phyloP scores from a whole-genome alignment of 2,888 invertebrate genomes.

The Dasypolia templi region DNA sequence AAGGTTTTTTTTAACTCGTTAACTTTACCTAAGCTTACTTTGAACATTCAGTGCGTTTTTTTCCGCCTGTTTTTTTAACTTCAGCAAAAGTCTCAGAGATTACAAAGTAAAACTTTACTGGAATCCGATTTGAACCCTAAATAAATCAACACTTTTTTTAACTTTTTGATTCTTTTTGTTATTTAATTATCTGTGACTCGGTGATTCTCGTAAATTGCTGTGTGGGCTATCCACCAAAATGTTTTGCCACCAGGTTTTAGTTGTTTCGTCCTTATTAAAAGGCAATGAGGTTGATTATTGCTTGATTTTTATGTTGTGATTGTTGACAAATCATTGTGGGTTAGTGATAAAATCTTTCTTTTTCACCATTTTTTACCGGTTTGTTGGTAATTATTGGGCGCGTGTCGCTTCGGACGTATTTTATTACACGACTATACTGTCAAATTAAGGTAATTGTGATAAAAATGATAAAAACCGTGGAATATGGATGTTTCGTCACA shows the following conservation, averaged over 20 bases:
- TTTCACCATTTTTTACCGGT: constrained; percentile 72
- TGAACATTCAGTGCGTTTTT: neutral
- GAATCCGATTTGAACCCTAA: constrained; percentile 55
- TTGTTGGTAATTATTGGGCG: constrained; percentile 71
- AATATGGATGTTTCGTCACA: constrained; percentile 65
- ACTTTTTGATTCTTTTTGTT: constrained; percentile 79
- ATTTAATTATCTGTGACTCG: constrained; percentile 86
- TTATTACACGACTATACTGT: constrained; percentile 70
- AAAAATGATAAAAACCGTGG: constrained; percentile 64
- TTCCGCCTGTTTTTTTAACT: neutral
- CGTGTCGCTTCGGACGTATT: constrained; percentile 69
- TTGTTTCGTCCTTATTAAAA: neutral
- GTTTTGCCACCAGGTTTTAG: neutral
- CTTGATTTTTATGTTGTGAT: constrained; percentile 9
- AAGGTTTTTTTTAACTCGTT: neutral
- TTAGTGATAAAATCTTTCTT: constrained; percentile 73
- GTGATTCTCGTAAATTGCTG: constrained; percentile 80
- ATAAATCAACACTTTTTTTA: constrained; percentile 77
- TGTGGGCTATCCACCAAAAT: constrained; percentile 65
- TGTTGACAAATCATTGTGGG: constrained; percentile 20
- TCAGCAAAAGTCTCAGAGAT: constrained; percentile 11
- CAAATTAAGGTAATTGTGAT: constrained; percentile 74
- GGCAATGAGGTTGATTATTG: constrained; percentile 29
- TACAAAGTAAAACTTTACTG: constrained; percentile 43
- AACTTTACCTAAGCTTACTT: neutral